Conservation (phyloP, 2,113 vertebrate species). For the Aspiorhynchus laticeps region DNA sequence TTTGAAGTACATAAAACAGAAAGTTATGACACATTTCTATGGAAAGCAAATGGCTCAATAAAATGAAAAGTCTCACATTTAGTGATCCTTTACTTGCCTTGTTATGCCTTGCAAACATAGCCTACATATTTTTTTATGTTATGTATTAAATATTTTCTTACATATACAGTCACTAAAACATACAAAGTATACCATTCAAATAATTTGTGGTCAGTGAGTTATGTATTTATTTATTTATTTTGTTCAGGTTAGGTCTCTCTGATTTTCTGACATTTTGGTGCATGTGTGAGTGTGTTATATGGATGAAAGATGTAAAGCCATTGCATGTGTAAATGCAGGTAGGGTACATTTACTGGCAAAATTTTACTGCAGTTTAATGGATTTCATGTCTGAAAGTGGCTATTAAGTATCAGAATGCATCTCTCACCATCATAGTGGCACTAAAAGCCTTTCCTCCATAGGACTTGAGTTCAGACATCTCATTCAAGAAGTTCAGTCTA, state of each 20-base stretch:
- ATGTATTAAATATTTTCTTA: neutral
- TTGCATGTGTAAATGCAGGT: constrained; percentile 2
- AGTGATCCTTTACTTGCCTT: neutral
- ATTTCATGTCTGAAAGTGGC: constrained; percentile 6
- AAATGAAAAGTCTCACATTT: neutral
- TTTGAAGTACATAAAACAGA: neutral
- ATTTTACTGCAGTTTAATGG: neutral
- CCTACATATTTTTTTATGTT: neutral
- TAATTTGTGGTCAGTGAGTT: neutral
- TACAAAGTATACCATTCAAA: neutral
- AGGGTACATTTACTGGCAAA: neutral
- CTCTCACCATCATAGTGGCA: constrained; percentile 89
- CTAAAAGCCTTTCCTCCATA: constrained; percentile 93
- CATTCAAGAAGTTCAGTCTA: constrained; percentile 88
- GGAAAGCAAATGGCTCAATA: neutral
- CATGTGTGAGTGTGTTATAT: neutral
- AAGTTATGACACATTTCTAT: neutral
- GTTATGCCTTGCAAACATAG: neutral
- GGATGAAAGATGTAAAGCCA: constrained; percentile 3
- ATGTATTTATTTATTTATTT: neutral
- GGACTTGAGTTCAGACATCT: constrained; percentile 91
- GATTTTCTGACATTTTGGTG: neutral
- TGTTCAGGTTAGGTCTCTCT: neutral
- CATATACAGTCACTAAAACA: neutral
- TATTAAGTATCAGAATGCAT: neutral